Conservation (phyloP, 2,797 vertebrate species). For the Setipinna tenuifilis region DNA sequence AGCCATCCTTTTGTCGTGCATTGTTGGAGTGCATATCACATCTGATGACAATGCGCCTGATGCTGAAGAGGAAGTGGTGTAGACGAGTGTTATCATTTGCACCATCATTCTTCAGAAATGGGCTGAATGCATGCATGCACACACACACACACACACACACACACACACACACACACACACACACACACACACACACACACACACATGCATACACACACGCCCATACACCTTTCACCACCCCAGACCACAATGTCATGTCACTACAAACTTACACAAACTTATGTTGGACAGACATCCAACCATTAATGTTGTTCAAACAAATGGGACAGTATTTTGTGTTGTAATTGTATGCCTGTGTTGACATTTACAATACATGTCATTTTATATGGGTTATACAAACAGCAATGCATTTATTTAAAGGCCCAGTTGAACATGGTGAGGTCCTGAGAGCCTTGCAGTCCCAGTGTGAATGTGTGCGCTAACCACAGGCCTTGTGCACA, state of each 20-base stretch:
- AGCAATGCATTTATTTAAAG: neutral
- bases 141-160: neutral
- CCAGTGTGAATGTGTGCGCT: neutral
- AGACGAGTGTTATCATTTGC: too few relatives aligned
- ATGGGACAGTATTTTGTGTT: too few relatives aligned
- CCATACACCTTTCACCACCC: too few relatives aligned
- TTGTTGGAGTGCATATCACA: neutral
- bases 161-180: too few relatives aligned
- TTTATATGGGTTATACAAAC: neutral
- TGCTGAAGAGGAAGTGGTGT: constrained; percentile 22
- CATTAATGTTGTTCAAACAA: too few relatives aligned
- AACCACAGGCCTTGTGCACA: neutral
- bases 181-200: too few relatives aligned
- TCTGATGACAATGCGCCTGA: constrained; percentile 30
- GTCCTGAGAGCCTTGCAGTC: neutral
- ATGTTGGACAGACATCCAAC: too few relatives aligned
- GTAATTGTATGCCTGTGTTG: neutral
- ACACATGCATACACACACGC: too few relatives aligned
- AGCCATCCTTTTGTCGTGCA: neutral
- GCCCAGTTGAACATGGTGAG: neutral
- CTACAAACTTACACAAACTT: too few relatives aligned
- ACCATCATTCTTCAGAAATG: too few relatives aligned
- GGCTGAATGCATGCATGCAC: constrained; percentile 13
- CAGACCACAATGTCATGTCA: too few relatives aligned
- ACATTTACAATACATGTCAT: neutral